Evolutionary conservation across 2,113 vertebrate genomes (phyloP), one percentile per base, ranked within the genome.

Genomic region (Corvus moneduloides): DNA sequence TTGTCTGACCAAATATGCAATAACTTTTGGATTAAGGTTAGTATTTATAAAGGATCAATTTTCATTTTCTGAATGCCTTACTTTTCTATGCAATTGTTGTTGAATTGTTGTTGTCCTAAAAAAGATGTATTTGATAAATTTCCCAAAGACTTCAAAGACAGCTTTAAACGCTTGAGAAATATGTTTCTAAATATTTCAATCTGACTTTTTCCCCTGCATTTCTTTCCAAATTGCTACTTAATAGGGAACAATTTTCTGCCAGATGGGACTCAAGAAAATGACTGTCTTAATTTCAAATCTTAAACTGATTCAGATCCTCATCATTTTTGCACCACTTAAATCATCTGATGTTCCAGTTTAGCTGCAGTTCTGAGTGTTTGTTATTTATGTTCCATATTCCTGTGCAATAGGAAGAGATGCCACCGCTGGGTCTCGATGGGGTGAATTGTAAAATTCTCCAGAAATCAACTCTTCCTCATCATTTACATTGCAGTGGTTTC

Each of bases 11-110:
- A 97, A 97, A 96, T 98, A 98, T 89, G 59, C 73, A 88, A 94
- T 63, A 91, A 44, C 76, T 93, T 76, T 88, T 93, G 95, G 86
- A 84, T 96, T 94, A 96, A 95, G 92, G 61, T 91, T 91, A 59
- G 77, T 98, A 98, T 98, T 98, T 98, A 97, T 98, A 97, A 97
- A 95, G 84, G 96, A 87, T 92, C 88, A 73, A 19, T 89, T 95
- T 93, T 93, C 89, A 80, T 92, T 94, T 92, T 87, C 79, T 90
- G 69, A 96, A 69, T 78, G 67, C 94, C 84, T 97, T 93, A 66
- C 78, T 95, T 96, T 94, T 97, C 94, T 95, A 89, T 96, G 93
- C 89, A 93, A 84, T 87, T 90, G 88, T 87, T 94, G 92, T 95
- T 92, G 87, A 88, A 84, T 72, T 84, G 64, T 94, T 79, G 61